Evolutionary conservation across 1,140 invertebrate genomes (phyloP), one percentile per base, ranked within the genome.

Genomic region (Lepidurus apus): DNA sequence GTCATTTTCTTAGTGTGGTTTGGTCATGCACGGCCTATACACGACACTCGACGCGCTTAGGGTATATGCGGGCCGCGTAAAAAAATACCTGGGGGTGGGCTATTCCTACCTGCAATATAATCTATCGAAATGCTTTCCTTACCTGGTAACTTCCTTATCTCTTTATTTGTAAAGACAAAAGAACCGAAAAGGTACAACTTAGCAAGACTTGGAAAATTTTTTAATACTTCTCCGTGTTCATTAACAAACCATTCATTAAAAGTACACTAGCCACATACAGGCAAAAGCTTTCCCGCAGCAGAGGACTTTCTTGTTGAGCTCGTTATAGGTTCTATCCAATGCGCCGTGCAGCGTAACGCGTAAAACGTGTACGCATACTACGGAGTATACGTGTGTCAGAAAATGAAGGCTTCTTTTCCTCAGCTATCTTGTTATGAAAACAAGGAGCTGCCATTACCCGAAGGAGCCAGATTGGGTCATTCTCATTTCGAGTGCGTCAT

Each of bases 351-450:
- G 34, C 34, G 2, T 34, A 34, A 34, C 34, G 34, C 4, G 34
- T 34, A 34, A 65, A 65, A 65, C 21, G 53, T 65, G n/a, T 65
- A 65, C 53, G 53, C 53, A 65, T 65, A 34, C 34, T 34, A 34
- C 7, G 8, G 53, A 65, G 3, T 7, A 21, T n/a, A 65, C 53
- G 21, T 65, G 53, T 65, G 53, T 65, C 53, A n/a, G 53, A 65
- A 65, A 65, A 65, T 21, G 53, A 65, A 65, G 53, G 53, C 53
- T 65, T 65, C 53, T 21, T 65, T 65, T 65, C 53, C 53, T n/a
- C 53, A 65, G 53, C 17, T 65, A 65, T 21, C 53, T 65, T 65
- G 53, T 65, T 65, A 65, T 21, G 53, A 65, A 65, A 65, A 65
- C 53, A 65, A 65, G 53, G 21, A 65, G 53, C 53, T 65, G 53